phyloP scores from a whole-genome alignment of 2,888 invertebrate genomes.

The Lapara coniferarum region DNA sequence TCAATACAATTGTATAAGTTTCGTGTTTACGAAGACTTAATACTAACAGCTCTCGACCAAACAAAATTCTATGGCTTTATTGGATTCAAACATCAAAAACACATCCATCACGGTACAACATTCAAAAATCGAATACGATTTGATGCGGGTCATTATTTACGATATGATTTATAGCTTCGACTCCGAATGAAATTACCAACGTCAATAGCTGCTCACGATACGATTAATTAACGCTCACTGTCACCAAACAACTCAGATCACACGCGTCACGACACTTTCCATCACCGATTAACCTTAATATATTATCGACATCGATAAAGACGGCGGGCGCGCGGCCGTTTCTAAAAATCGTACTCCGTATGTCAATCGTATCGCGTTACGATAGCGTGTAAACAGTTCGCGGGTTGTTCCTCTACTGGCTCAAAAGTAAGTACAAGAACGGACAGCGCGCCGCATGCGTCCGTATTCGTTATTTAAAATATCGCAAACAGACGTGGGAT shows the following conservation, averaged over 20 bases:
- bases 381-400: slow-evolving; percentile 67
- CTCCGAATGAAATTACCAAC: not conserved
- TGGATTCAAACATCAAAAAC: slow-evolving; percentile 1
- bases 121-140: not conserved
- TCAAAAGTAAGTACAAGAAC: slow-evolving; percentile 39
- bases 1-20: slow-evolving; percentile 39
- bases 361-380: slow-evolving; percentile 42
- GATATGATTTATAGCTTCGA: slow-evolving; percentile 13
- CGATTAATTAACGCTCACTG: slow-evolving; percentile 46
- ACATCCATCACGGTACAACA: not conserved
- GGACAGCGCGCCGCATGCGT: slow-evolving; percentile 19
- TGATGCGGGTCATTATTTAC: slow-evolving; percentile 19
- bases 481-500: slow-evolving; percentile 50
- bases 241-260: slow-evolving; percentile 44
- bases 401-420: slow-evolving; percentile 69
- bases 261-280: slow-evolving; percentile 50
- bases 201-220: slow-evolving; percentile 36
- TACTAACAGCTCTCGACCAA: slow-evolving; percentile 24
- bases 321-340: slow-evolving; percentile 40
- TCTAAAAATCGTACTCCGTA: slow-evolving; percentile 43
- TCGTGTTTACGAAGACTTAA: slow-evolving; percentile 30
- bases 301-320: slow-evolving; percentile 45
- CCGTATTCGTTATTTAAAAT: slow-evolving; percentile 66
- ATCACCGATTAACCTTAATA: slow-evolving; percentile 47
- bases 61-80: slow-evolving; percentile 12